A percentile compares a stretch with the other conserved stretches of the same genome.
phyloP scores from a whole-genome alignment of 35 echinoderm and acorn worm genomes.

The Stichopus chloronotus region DNA sequence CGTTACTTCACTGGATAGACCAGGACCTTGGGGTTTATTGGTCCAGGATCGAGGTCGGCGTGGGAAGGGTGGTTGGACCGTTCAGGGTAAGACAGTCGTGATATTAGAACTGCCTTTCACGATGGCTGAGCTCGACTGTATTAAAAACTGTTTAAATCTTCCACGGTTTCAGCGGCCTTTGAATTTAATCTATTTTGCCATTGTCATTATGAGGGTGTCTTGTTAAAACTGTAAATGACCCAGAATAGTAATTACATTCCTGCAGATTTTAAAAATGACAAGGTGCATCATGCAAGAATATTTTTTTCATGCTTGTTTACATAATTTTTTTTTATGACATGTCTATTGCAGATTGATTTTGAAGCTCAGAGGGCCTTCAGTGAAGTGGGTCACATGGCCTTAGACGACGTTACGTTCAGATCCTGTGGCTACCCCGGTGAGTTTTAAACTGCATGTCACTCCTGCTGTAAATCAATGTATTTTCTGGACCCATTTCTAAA shows the following conservation, averaged over 20 bases:
- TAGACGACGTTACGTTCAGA: slow-evolving; percentile 59
- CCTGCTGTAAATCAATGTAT: too few relatives aligned
- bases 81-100: slow-evolving; percentile 33
- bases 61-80: slow-evolving; percentile 31
- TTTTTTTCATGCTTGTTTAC: not conserved
- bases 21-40: slow-evolving; percentile 50
- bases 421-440: slow-evolving; percentile 62
- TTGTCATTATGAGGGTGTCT: too few relatives aligned
- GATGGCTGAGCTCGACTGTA: too few relatives aligned
- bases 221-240: too few relatives aligned
- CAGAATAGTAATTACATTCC: too few relatives aligned
- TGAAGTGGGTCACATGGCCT: slow-evolving; percentile 56
- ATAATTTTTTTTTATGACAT: not conserved
- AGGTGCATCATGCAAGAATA: too few relatives aligned
- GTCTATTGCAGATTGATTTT: slow-evolving; percentile 37
- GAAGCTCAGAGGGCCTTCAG: slow-evolving; percentile 61
- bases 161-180: not conserved
- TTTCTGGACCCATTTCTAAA: too few relatives aligned
- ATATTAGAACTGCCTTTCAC: not conserved
- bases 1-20: slow-evolving; percentile 21
- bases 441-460: not conserved
- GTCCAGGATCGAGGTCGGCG: slow-evolving; percentile 42
- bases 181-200: not conserved
- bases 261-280: too few relatives aligned
- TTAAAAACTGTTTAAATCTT: not conserved